These are phyloP conservation scores for Martes martes DNA, from an alignment of 2,113 vertebrate species.

Conservation along the genomic window DNA sequence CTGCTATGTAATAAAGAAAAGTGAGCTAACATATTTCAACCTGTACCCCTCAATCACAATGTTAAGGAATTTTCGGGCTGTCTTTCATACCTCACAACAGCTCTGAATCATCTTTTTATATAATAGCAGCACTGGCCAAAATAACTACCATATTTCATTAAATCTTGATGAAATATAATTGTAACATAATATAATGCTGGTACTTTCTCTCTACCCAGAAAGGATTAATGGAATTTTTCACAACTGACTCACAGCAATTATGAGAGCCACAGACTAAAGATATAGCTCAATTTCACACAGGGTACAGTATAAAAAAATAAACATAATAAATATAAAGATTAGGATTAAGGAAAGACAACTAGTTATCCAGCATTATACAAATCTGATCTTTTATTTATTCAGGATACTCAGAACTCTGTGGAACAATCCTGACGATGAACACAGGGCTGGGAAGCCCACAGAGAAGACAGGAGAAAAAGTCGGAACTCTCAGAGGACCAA, in stretches of 20 bases:
- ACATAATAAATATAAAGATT: not conserved
- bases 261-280: not conserved
- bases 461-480: not conserved
- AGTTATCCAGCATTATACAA: not conserved
- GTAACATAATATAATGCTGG: not conserved
- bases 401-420: not conserved
- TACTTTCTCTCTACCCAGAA: not conserved
- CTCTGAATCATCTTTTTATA: not conserved
- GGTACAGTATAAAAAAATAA: not conserved
- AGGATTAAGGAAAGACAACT: conserved; percentile 3
- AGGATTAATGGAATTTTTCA: not conserved
- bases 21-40: not conserved
- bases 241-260: not conserved
- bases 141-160: not conserved
- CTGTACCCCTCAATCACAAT: not conserved
- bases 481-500: not conserved
- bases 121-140: not conserved
- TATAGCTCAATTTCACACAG: not conserved
- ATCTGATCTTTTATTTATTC: not conserved
- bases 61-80: not conserved
- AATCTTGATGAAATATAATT: not conserved
- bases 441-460: not conserved
- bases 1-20: not conserved
- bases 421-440: not conserved
- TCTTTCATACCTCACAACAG: not conserved